These are phyloP conservation scores for Melinaea menophilus DNA, from an alignment of 2,888 invertebrate genomes.

Conservation along the genomic window DNA sequence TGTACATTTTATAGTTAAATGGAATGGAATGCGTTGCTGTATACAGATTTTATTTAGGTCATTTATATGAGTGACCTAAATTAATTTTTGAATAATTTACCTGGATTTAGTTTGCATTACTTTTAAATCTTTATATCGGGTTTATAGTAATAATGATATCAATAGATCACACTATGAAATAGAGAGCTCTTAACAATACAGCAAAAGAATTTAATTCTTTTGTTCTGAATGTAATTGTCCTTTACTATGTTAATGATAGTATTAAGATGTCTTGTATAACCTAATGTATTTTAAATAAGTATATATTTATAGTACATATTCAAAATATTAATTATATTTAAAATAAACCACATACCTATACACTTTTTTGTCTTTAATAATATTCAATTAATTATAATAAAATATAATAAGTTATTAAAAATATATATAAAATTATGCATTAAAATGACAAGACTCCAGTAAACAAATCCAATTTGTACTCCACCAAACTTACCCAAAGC, in stretches of 20 bases:
- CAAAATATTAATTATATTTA: too few species aligned
- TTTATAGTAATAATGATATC: too few species aligned
- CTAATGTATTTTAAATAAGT: too few species aligned
- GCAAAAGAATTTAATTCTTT: too few species aligned
- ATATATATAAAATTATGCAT: background rate
- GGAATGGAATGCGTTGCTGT: background rate
- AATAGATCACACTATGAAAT: too few species aligned
- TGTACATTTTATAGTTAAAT: conserved; percentile 17
- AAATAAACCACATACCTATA: background rate
- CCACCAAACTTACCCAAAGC: conserved; percentile 4
- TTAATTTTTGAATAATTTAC: background rate
- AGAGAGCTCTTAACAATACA: too few species aligned
- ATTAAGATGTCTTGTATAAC: too few species aligned
- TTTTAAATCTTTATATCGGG: too few species aligned
- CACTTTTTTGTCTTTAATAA: background rate
- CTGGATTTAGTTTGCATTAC: too few species aligned
- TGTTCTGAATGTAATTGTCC: too few species aligned
- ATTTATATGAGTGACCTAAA: conserved; percentile 5
- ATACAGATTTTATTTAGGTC: conserved; percentile 10
- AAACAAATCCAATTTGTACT: conserved; percentile 2
- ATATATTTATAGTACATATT: too few species aligned
- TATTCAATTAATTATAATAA: background rate
- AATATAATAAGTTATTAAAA: background rate
- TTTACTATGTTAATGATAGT: too few species aligned
- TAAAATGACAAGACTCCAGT: background rate